A percentile compares a stretch with the other conserved stretches of the same genome.
phyloP scores from a whole-genome alignment of 2,113 vertebrate species.

The Oreochromis aureus region DNA sequence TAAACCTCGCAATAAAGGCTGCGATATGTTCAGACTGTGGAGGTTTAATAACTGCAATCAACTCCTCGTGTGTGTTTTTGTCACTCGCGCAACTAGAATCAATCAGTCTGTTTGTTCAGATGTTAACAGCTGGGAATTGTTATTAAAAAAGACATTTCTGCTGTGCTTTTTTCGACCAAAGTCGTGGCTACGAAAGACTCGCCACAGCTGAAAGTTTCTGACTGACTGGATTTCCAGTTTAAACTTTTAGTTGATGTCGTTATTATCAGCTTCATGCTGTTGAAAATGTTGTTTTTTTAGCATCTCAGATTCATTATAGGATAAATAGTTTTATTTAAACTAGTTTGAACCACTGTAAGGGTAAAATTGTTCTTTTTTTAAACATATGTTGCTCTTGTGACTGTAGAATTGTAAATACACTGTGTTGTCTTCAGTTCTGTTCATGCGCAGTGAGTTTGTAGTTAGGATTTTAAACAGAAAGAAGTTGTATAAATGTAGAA shows the following conservation, averaged over 20 bases:
- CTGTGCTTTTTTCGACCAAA: background rate
- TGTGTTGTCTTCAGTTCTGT: background rate
- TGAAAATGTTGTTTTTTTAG: background rate
- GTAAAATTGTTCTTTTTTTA: background rate
- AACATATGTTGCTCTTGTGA: background rate
- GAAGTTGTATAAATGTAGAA: background rate
- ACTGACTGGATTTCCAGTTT: background rate
- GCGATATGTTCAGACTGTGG: background rate
- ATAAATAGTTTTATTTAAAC: background rate
- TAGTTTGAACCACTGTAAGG: background rate
- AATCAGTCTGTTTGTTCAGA: background rate
- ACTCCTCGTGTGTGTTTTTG: background rate
- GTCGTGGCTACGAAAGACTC: fast-evolving
- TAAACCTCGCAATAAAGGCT: background rate
- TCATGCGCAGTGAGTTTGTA: background rate
- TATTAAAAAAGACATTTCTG: background rate
- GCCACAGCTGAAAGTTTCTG: background rate
- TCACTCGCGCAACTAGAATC: background rate
- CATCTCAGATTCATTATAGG: background rate
- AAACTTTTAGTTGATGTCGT: background rate
- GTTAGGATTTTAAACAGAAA: background rate
- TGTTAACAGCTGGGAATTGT: background rate
- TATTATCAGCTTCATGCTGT: background rate
- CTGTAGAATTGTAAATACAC: background rate
- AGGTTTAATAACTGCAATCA: background rate